These are phyloP conservation scores for Hirudo medicinalis DNA, from an alignment of 1,140 invertebrate genomes.

Conservation along the genomic window DNA sequence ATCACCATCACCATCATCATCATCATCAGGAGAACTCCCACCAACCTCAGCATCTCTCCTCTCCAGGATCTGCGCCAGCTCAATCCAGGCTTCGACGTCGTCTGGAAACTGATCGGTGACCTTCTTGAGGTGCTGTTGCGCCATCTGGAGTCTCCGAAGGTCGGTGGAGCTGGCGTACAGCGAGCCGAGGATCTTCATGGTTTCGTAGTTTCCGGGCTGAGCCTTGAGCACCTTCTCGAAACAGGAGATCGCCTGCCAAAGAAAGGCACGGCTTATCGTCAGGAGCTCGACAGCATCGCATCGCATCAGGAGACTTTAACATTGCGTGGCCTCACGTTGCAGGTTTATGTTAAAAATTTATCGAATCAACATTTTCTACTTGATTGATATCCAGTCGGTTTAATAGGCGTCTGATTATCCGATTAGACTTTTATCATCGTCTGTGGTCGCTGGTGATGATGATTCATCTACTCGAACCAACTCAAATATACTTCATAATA, in stretches of 20 bases:
- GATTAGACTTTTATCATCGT: too few relatives aligned
- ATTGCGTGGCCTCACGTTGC: too few relatives aligned
- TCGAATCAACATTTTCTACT: too few relatives aligned
- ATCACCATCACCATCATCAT: too few relatives aligned
- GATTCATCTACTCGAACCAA: too few relatives aligned
- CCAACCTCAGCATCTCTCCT: slow-evolving; percentile 47
- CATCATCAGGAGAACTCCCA: background rate
- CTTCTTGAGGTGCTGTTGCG: slow-evolving; percentile 53
- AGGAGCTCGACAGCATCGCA: too few relatives aligned
- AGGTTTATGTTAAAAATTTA: too few relatives aligned
- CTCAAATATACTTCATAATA: too few relatives aligned
- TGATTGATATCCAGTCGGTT: too few relatives aligned
- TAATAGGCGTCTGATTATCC: too few relatives aligned
- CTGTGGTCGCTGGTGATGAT: too few relatives aligned
- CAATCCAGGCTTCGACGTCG: slow-evolving; percentile 98
- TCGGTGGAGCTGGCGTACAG: slow-evolving; percentile 79
- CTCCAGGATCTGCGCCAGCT: slow-evolving; percentile 92
- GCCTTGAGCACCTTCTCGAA: slow-evolving; percentile 97
- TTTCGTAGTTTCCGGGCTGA: slow-evolving; percentile 95
- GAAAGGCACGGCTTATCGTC: background rate
- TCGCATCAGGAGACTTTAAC: too few relatives aligned
- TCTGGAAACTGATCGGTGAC: slow-evolving; percentile 93
- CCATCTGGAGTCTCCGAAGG: slow-evolving; percentile 77
- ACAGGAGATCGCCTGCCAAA: slow-evolving; percentile 73
- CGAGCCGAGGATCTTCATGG: slow-evolving; percentile 96